Evolutionary conservation across 2,797 vertebrate genomes (phyloP).

Genomic region (Sebastes baramenuke): DNA sequence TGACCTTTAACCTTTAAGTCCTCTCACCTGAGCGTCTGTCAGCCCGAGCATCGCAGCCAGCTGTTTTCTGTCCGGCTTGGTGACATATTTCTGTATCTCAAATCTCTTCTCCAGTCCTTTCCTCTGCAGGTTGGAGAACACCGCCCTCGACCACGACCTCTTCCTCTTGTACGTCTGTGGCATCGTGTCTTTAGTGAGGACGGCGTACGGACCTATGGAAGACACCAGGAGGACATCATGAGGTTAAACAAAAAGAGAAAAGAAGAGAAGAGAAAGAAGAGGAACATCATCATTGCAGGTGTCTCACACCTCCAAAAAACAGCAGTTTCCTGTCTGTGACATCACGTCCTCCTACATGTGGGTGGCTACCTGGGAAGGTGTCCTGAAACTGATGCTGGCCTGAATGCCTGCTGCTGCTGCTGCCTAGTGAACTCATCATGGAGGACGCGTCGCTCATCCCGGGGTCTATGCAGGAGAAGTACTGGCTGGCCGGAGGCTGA

Average conservation of each 20-base stretch:
- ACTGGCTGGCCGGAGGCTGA: constrained; percentile 91
- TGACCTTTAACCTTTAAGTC: neutral
- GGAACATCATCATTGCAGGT: constrained; percentile 18
- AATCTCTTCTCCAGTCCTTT: constrained; percentile 98
- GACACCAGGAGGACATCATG: neutral
- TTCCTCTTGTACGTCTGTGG: constrained; percentile 98
- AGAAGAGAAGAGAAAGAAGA: neutral
- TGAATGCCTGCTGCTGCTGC: constrained; percentile 91
- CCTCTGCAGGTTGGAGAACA: constrained; percentile 98
- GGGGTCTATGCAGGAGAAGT: constrained; percentile 96
- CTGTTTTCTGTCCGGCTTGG: constrained; percentile 97
- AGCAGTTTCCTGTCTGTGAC: constrained; percentile 22
- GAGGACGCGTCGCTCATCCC: constrained; percentile 91
- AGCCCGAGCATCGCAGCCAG: constrained; percentile 97
- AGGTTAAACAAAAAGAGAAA: constrained; percentile 8
- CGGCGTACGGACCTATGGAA: constrained; percentile 91
- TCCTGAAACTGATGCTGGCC: constrained; percentile 99
- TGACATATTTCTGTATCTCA: constrained; percentile 99
- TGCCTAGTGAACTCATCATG: constrained; percentile 93
- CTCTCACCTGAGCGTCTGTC: constrained; percentile 94
- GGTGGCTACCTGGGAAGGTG: constrained; percentile 95
- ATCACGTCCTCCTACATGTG: constrained; percentile 36
- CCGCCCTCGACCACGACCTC: constrained; percentile 96
- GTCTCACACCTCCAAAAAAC: constrained; percentile 9
- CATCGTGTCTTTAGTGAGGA: constrained; percentile 98